Base-by-base conservation (phyloP, 2,797 vertebrate genomes). In the Lindbergichthys nudifrons region DNA sequence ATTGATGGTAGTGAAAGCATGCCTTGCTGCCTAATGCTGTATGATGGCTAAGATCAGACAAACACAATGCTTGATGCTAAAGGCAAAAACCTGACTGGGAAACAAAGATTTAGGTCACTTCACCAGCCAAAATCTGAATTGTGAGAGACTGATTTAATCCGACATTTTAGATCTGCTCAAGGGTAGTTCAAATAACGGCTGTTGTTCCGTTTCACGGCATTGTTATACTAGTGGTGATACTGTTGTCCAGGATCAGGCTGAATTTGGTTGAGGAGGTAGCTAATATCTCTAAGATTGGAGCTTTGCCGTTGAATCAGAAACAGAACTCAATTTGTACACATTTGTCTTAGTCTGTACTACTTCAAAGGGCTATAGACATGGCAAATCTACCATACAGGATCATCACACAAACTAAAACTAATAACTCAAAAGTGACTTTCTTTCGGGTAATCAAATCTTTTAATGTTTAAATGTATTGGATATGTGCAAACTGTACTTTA, bases 1-100 rank as follows among this genome's bases (percentile, higher is more conserved):
- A n/a, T 11, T 10, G 70, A 72, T 11, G 32, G 16, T 16, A 43
- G 47, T 26, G 32, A 58, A 10, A 53, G 18, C 21, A 50, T 19
- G 43, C 9, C 14, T 62, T 18, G 4, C 59, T 60, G 47, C 57
- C 59, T 59, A 32, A 53, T 51, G 7, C 59, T 63, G 19, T 42
- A 74, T 36, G 75, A 46, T 3, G 45, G 32, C 19, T 36, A 13
- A 45, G 50, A 81, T 74, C 56, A 79, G 64, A 83, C 50, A 41
- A 48, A 61, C 23, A 60, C 46, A 54, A 18, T 18, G 41, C 70
- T 42, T 65, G 60, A 51, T n/a, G 71, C 67, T 58, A 60, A 69
- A 75, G 63, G 69, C 43, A 72, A 75, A 51, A 65, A 26, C 13
- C 46, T 51, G 48, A 62, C 39, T 50, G 36, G 41, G 41, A 74